A percentile compares a stretch with the other conserved stretches of the same genome.
Evolutionary conservation across 2,113 vertebrate species (phyloP).

Genomic region (Lutjanus erythropterus): DNA sequence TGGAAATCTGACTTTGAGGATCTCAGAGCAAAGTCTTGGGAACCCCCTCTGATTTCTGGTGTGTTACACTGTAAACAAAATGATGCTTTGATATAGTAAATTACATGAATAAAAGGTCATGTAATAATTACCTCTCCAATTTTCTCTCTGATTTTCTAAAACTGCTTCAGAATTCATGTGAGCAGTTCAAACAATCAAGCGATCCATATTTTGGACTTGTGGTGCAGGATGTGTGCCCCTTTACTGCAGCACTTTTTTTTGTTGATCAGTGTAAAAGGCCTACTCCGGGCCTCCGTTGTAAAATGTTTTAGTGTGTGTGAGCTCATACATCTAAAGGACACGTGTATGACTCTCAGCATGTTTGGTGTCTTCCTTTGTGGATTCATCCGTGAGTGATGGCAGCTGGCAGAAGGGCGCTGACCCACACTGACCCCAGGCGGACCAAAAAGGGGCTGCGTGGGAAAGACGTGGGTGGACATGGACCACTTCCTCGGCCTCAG

Average conservation of each 20-base stretch:
- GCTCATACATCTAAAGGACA: conserved; percentile 27
- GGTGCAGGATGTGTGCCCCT: not conserved
- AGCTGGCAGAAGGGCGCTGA: conserved; percentile 44
- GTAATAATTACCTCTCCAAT: no score
- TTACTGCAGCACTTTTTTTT: not conserved
- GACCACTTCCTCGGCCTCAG: conserved; percentile 25
- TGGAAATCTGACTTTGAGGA: no score
- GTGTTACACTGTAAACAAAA: not conserved
- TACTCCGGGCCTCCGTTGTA: not conserved
- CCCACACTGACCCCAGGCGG: conserved; percentile 42
- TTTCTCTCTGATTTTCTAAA: not conserved
- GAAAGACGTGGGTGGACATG: conserved; percentile 65
- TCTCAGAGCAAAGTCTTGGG: no score
- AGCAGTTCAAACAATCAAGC: not conserved
- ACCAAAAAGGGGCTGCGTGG: conserved; percentile 40
- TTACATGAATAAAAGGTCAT: no score
- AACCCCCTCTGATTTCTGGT: no score
- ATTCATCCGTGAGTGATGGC: conserved; percentile 55
- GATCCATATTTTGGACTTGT: not conserved
- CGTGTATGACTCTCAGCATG: conserved; percentile 27
- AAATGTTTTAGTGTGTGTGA: conserved; percentile 5
- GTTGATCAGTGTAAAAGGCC: not conserved
- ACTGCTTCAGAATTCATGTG: not conserved
- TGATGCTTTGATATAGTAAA: not conserved
- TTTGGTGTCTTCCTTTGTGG: conserved; percentile 34